phyloP scores from a whole-genome alignment of 2,797 vertebrate genomes.

The Dendrocincla tyrannina region DNA sequence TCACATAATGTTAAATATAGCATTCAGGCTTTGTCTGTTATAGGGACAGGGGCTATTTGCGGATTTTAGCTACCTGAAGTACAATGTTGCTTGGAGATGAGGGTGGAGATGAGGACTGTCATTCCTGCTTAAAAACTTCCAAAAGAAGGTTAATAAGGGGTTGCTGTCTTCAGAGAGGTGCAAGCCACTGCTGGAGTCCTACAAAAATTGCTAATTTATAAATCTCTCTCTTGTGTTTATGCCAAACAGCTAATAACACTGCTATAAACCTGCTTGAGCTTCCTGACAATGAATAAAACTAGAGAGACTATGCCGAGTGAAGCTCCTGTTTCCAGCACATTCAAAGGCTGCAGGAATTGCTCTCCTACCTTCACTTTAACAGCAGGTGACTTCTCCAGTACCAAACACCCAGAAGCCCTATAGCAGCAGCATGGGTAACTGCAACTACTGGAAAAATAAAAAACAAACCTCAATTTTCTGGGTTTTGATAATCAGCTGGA shows the following conservation, averaged over 20 bases:
- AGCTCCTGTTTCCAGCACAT: neutral
- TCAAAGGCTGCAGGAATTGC: neutral
- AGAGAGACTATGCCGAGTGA: neutral
- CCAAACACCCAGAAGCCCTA: neutral
- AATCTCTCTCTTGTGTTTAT: neutral
- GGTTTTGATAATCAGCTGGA: neutral
- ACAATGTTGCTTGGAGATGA: neutral
- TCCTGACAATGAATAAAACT: neutral
- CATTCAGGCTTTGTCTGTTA: neutral
- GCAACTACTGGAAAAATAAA: neutral
- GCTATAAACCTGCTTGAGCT: neutral
- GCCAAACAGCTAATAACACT: neutral
- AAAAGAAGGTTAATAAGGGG: neutral
- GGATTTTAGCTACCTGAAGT: neutral
- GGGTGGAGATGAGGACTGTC: neutral
- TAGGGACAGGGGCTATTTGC: neutral
- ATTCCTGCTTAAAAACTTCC: neutral
- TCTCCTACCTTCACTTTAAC: neutral
- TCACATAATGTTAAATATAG: neutral
- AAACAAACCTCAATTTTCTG: neutral
- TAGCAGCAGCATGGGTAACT: neutral
- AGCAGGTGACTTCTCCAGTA: neutral
- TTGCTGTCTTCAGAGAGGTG: neutral
- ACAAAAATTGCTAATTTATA: constrained; percentile 14
- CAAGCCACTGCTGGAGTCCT: neutral